phyloP scores from a whole-genome alignment of 2,888 invertebrate genomes.

The Eristalinus sepulchralis region DNA sequence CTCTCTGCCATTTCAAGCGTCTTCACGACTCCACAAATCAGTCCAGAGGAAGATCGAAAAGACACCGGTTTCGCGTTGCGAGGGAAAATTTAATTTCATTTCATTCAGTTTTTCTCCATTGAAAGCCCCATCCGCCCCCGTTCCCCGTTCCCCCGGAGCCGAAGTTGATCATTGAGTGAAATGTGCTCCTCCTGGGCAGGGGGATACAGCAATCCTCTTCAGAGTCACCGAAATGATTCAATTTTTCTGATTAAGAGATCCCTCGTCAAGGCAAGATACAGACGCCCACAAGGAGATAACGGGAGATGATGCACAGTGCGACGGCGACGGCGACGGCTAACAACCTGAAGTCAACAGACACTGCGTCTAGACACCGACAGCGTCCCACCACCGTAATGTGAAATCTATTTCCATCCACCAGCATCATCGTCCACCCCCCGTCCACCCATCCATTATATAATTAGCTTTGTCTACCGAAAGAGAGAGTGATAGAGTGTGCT shows the following conservation, averaged over 20 bases:
- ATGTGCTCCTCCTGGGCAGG: too few relatives aligned
- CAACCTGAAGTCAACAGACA: slow-evolving; percentile 5
- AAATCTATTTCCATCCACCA: slow-evolving; percentile 9
- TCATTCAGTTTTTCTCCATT: not conserved
- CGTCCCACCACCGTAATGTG: not conserved
- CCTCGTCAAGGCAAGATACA: not conserved
- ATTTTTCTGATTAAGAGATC: not conserved
- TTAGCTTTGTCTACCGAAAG: slow-evolving; percentile 31
- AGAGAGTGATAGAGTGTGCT: not conserved
- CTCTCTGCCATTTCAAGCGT: too few relatives aligned
- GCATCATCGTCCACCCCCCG: not conserved
- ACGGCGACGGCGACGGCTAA: not conserved
- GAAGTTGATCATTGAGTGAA: too few relatives aligned
- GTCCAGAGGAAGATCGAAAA: too few relatives aligned
- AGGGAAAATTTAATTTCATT: too few relatives aligned
- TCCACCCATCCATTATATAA: slow-evolving; percentile 19
- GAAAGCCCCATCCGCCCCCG: not conserved
- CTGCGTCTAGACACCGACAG: not conserved
- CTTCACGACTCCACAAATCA: too few relatives aligned
- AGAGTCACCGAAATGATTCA: not conserved
- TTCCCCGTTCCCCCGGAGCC: too few relatives aligned
- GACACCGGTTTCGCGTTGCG: too few relatives aligned
- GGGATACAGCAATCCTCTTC: not conserved
- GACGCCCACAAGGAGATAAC: too few relatives aligned
- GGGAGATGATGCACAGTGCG: too few relatives aligned